Evolutionary conservation across 2,888 invertebrate species (phyloP), one percentile per base, ranked within the genome.

Genomic region (Tricholauxania praeusta): DNA sequence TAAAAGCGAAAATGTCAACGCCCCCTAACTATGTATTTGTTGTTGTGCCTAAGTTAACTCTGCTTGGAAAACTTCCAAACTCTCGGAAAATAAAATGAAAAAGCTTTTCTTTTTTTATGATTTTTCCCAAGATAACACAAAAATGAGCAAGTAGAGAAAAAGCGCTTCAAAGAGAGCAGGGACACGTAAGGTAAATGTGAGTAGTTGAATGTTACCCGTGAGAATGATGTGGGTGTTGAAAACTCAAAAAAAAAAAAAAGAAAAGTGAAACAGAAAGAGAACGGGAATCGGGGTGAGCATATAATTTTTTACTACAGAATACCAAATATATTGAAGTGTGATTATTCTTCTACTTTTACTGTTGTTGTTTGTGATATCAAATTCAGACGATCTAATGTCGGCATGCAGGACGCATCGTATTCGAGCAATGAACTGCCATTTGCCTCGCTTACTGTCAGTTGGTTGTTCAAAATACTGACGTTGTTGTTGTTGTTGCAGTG

Each of bases 21-120:
- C 82, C 83, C 83, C 80, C 67, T 67, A 71, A 72, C 57, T 67
- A 39, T 64, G 32, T 71, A 49, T 66, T 72, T 75, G 79, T 76
- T 77, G 76, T 72, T 77, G 55, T 62, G 22, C 12, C 14, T 48
- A 49, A 52, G 47, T 62, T 64, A 39, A 39, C 59, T 66, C 17
- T 39, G 39, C 52, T 69, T 62, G 75, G 64, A 71, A 73, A 71
- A 63, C 62, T 69, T 71, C 72, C 72, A 75, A 75, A 67, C 59
- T 53, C 49, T 14, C 47, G 51, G 28, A 52, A 47, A 8, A 48
- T 69, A 28, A 55, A 49, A 28, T 59, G 49, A 22, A 53, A 65
- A 72, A 74, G 72, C 68, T 72, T 68, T 65, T 66, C 49, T 14
- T 53, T 69, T 67, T 73, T 64, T 69, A 69, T 57, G 65, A 48